phyloP scores from a whole-genome alignment of 1,140 invertebrate genomes.

The Rhynchophorus ferrugineus region DNA sequence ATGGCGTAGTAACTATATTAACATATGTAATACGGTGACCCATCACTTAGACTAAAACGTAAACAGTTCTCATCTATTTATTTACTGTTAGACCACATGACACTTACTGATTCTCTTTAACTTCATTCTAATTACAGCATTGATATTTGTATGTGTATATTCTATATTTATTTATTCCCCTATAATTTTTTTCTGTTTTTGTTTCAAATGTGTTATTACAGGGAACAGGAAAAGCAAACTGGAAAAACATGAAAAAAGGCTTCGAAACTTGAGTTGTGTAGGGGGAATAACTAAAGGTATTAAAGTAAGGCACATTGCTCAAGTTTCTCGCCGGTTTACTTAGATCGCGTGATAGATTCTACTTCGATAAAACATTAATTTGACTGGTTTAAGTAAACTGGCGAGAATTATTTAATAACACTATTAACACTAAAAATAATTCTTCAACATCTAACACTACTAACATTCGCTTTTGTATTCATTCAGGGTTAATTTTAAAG shows the following conservation, averaged over 20 bases:
- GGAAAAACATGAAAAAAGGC: slow-evolving; percentile 54
- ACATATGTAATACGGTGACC: too few species aligned
- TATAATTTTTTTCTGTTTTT: slow-evolving; percentile 9
- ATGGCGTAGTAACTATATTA: too few species aligned
- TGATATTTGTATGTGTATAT: slow-evolving; percentile 3
- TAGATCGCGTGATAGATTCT: not conserved
- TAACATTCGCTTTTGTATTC: not conserved
- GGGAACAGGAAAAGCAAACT: slow-evolving; percentile 53
- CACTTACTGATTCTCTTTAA: too few species aligned
- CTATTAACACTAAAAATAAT: slow-evolving; percentile 4
- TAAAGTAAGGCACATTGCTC: slow-evolving; percentile 21
- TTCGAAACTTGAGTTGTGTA: slow-evolving; percentile 62
- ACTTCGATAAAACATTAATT: not conserved
- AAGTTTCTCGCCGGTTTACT: slow-evolving; percentile 9
- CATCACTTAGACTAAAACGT: too few species aligned
- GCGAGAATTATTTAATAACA: slow-evolving; percentile 3
- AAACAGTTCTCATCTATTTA: not conserved
- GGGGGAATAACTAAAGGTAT: slow-evolving; percentile 62
- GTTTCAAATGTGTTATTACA: slow-evolving; percentile 41
- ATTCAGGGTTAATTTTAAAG: not conserved
- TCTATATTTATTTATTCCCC: slow-evolving; percentile 5
- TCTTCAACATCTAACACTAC: not conserved
- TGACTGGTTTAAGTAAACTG: slow-evolving; percentile 3
- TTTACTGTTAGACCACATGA: not conserved
- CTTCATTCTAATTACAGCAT: not conserved